These are phyloP conservation scores for Eclectus roratus DNA, from an alignment of 2,113 vertebrate genomes.

Conservation along the genomic window DNA sequence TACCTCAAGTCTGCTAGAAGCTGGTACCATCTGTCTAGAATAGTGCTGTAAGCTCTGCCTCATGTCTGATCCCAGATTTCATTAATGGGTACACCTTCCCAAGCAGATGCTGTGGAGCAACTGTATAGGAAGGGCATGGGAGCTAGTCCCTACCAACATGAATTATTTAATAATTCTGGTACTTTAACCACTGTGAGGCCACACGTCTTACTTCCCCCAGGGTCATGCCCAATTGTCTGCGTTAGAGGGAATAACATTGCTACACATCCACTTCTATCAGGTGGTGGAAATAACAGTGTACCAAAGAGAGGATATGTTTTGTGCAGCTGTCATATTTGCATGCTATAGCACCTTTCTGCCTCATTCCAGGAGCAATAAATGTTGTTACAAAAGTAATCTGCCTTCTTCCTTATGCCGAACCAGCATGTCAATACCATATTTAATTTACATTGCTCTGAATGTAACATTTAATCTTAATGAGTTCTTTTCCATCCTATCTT, in stretches of 20 bases:
- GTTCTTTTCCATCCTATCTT: neutral
- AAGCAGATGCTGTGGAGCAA: neutral
- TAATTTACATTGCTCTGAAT: neutral
- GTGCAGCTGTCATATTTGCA: neutral
- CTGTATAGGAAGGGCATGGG: accelerated
- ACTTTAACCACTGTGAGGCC: neutral
- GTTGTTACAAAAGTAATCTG: neutral
- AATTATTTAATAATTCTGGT: neutral
- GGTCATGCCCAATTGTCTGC: neutral
- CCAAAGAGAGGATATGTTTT: neutral
- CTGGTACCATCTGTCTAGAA: neutral
- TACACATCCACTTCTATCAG: neutral
- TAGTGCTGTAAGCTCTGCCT: neutral
- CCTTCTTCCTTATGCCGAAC: neutral
- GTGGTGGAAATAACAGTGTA: neutral
- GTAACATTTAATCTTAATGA: neutral
- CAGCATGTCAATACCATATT: neutral
- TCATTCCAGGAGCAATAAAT: neutral
- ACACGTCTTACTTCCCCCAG: neutral
- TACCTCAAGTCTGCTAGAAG: neutral
- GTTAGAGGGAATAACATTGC: neutral
- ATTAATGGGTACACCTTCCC: neutral
- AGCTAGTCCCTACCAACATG: neutral
- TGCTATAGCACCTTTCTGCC: neutral
- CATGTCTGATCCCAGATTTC: neutral